Base-by-base conservation (phyloP, 1,140 invertebrate genomes). In the Camponotus pennsylvanicus region DNA sequence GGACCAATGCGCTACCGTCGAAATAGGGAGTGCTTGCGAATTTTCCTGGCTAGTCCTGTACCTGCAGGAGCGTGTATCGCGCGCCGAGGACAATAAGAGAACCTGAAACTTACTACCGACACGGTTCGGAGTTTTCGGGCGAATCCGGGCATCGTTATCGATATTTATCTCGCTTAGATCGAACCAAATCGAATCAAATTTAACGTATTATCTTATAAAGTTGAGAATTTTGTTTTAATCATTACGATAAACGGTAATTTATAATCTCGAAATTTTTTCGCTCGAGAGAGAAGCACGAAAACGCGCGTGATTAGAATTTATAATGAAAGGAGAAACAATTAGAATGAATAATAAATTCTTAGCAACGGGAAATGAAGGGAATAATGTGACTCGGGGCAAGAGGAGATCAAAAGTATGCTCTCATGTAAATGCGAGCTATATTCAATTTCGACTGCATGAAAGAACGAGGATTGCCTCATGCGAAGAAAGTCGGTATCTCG, bases 11-110 rank as follows among this genome's bases (percentile, higher is more conserved):
- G 66, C 73, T 63, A 6, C 40, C 88, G 77, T 76, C 82, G 83
- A 88, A 88, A 90, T 61, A 85, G 52, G 82, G 82, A 77, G 69
- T 75, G 89, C 78, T 76, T 86, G 86, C 89, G 89, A 90, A 90
- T 90, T 90, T 90, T 90, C 89, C 86, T 83, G 88, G 63, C 57
- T 42, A 21, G 63, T 37, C 77, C 18, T 52, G 34, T 70, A 83
- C 79, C 79, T 83, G 79, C 52, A 83, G 40, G 69, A 75, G 67
- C 18, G 45, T 32, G 67, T 21, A 42, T 70, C 63, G 63, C 66
- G 52, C n/a, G 1, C 8, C 59, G 75, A 76, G 55, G 76, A 88
- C 82, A 86, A 76, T 86, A 73, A 86, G 37, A 85, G 76, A 27
- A 73, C 18, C 73, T 49, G 63, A 34, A 89, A 89, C 75, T 86